Evolutionary conservation across 2,113 vertebrate species (phyloP), one percentile per base, ranked within the genome.

Genomic region (Haplochromis vanheusdeni): DNA sequence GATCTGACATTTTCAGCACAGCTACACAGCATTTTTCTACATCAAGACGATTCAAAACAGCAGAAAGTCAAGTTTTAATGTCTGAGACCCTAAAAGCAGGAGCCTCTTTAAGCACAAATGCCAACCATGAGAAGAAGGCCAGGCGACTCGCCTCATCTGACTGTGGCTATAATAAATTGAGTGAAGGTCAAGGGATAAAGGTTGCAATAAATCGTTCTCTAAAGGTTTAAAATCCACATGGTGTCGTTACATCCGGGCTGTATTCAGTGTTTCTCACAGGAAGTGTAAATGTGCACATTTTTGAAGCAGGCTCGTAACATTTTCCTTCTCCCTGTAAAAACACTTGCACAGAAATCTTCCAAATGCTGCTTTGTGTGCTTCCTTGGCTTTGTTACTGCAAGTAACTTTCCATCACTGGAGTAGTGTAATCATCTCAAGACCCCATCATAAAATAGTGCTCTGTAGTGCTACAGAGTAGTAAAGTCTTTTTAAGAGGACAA

Each of bases 221-320:
- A 49, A 77, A 33, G 23, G 16, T 49, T 49, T n/a, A 51, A 51
- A 77, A 49, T 51, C 45, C 45, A 77, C 70, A 77, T 77, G 26
- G 45, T 33, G 28, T 13, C 5, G 16, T 13, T 49, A n/a, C 42
- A 77, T 31, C 17, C 3, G 0, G 16, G 9, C 23, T 49, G 16
- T n/a, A 2, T 77, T 77, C 70, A 77, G 6, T n/a, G 26, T 49
- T 31, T 77, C 42, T 31, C 45, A 77, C 70, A 31, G 70, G 42
- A 77, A 28, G 26, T 77, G 70, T 77, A 49, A 77, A 77, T 77
- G 9, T 49, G 42, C 23, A 49, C 23, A 17, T 75, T 75, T 75
- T 47, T 75, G 40, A 75, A 75, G 9, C 9, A 1, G 42, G 14
- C 9, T 26, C 6, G 2, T 2, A 49, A 28, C 23, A 1, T 49